Evolutionary conservation across 1,140 invertebrate species (phyloP).

Genomic region (Pogonus chalceus): DNA sequence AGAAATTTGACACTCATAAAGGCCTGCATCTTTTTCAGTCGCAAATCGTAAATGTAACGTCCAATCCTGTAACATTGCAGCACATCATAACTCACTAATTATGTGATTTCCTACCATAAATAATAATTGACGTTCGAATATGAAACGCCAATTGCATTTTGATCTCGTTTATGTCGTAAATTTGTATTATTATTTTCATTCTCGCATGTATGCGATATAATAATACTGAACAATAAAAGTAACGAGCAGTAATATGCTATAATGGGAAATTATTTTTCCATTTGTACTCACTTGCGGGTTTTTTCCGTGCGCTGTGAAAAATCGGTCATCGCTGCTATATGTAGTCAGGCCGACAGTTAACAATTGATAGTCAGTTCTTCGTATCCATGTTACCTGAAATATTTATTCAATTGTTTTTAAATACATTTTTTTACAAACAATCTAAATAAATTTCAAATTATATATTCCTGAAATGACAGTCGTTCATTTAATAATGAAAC

Average conservation of each 20-base stretch:
- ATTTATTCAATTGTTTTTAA: too few species aligned
- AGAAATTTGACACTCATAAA: conserved; percentile 65
- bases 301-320: conserved; percentile 73
- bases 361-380: conserved; percentile 69
- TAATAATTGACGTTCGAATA: neutral
- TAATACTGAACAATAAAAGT: too few species aligned
- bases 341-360: conserved; percentile 73
- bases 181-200: neutral
- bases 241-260: neutral
- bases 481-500: too few species aligned
- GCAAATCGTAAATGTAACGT: conserved; percentile 86
- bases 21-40: conserved; percentile 52
- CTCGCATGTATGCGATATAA: too few species aligned
- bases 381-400: conserved; percentile 70
- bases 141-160: neutral
- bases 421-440: too few species aligned
- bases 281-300: conserved; percentile 59
- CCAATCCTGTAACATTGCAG: conserved; percentile 52
- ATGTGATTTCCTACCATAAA: neutral
- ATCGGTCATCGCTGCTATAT: conserved; percentile 77
- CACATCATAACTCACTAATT: neutral
- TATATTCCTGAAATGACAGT: too few species aligned
- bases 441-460: conserved; percentile 2
- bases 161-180: neutral
- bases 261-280: conserved; percentile 8